Percentiles rank a stretch among this genome's conserved stretches.
Evolutionary conservation across 2,797 vertebrate genomes (phyloP).

Genomic region (Tenualosa thibaudeaui): DNA sequence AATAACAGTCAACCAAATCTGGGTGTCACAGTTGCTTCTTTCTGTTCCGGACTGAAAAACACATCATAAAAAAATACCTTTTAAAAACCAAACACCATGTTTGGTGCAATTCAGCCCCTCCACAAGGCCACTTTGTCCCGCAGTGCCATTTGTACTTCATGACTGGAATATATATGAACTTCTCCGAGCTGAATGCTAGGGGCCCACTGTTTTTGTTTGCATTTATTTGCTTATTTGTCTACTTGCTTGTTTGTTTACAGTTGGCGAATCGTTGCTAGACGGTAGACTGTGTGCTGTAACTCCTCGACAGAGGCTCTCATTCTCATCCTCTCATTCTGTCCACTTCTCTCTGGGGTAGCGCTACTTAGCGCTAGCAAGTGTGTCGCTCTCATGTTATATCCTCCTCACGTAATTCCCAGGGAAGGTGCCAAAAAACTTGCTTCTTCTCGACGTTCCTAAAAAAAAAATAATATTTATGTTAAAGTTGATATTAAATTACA

Average conservation of each 20-base stretch:
- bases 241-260: neutral
- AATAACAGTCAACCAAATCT: conserved; percentile 3
- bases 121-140: conserved; percentile 33
- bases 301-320: neutral
- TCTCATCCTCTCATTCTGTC: neutral
- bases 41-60: neutral
- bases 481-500: neutral
- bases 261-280: neutral
- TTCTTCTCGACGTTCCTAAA: conserved; percentile 86
- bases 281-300: neutral
- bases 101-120: conserved; percentile 36
- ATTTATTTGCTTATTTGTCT: neutral
- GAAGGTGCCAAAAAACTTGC: conserved; percentile 88
- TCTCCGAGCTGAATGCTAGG: neutral
- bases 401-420: conserved; percentile 89
- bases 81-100: conserved; percentile 30
- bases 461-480: conserved; percentile 39
- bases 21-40: conserved; percentile 5
- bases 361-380: neutral
- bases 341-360: neutral
- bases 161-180: conserved; percentile 24
- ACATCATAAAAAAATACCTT: neutral
- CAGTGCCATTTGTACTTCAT: conserved; percentile 29
- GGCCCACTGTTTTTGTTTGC: neutral
- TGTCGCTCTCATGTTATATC: conserved; percentile 65